Evolutionary conservation across 2,113 vertebrate genomes (phyloP).

Genomic region (Psophia crepitans): DNA sequence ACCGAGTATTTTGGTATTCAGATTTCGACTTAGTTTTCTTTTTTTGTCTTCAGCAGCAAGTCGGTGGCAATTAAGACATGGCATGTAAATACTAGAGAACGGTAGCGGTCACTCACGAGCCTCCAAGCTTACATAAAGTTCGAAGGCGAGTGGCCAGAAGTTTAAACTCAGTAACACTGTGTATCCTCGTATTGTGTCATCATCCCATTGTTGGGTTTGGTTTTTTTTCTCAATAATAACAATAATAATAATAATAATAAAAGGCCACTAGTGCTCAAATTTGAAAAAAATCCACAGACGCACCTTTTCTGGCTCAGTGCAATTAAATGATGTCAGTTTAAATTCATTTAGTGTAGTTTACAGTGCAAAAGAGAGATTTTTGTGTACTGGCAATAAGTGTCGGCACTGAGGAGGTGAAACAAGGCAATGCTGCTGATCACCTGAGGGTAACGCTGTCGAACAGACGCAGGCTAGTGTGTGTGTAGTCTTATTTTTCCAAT

Average conservation of each 20-base stretch:
- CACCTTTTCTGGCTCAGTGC: conserved; percentile 79
- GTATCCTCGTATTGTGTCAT: not conserved
- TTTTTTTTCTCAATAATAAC: no score
- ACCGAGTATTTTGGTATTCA: conserved; percentile 52
- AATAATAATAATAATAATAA: not conserved
- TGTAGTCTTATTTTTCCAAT: conserved; percentile 36
- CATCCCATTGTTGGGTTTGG: not conserved
- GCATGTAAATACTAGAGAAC: conserved; percentile 45
- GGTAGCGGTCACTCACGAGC: conserved; percentile 39
- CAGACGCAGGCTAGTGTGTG: not conserved
- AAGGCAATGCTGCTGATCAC: conserved; percentile 84
- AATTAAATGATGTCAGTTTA: conserved; percentile 65
- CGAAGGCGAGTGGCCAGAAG: conserved; percentile 41
- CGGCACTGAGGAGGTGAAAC: conserved; percentile 80
- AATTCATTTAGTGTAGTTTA: conserved; percentile 75
- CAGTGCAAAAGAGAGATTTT: conserved; percentile 82
- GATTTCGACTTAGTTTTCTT: not conserved
- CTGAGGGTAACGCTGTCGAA: conserved; percentile 75
- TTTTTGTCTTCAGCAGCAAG: conserved; percentile 75
- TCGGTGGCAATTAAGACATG: conserved; percentile 72
- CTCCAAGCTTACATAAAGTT: not conserved
- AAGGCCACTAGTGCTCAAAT: conserved; percentile 85
- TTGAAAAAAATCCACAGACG: conserved; percentile 61
- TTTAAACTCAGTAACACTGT: not conserved
- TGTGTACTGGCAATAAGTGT: conserved; percentile 80